Evolutionary conservation across 2,797 vertebrate genomes (phyloP).

Genomic region (Dicrostonyx torquatus): DNA sequence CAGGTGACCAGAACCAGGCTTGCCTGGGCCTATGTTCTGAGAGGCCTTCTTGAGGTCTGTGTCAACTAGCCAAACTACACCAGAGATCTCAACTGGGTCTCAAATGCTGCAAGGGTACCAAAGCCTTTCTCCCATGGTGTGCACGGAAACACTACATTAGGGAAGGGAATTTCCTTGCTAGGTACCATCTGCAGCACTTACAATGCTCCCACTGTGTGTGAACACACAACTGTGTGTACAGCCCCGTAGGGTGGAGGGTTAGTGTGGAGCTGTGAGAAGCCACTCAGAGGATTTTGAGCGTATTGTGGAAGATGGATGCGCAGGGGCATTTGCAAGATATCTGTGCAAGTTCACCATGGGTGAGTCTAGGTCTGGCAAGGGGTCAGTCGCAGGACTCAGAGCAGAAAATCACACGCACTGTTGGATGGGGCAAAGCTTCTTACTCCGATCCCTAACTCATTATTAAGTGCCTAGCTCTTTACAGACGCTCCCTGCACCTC

Average conservation of each 20-base stretch:
- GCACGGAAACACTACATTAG: not conserved
- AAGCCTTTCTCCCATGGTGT: not conserved
- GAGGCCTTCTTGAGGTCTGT: not conserved
- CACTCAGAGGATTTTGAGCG: not conserved
- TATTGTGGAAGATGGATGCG: not conserved
- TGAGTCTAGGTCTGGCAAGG: not conserved
- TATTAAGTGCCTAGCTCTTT: constrained; percentile 74
- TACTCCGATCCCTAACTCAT: constrained; percentile 75
- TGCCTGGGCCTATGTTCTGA: not conserved
- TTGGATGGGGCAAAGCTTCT: constrained; percentile 14
- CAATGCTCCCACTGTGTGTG: not conserved
- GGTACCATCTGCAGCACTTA: not conserved
- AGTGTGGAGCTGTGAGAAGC: not conserved
- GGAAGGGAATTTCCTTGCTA: not conserved
- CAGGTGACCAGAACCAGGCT: not conserved
- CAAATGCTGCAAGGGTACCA: not conserved
- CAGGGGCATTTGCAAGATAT: not conserved
- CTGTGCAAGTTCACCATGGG: not conserved
- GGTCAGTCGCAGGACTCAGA: not conserved
- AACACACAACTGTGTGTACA: not conserved
- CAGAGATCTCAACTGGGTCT: not conserved
- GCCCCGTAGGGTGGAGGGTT: not conserved
- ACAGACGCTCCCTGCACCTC: constrained; percentile 81
- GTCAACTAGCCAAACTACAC: not conserved
- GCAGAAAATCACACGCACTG: not conserved